Base-by-base conservation (phyloP, 2,888 invertebrate genomes). In the Morpho deidamia region DNA sequence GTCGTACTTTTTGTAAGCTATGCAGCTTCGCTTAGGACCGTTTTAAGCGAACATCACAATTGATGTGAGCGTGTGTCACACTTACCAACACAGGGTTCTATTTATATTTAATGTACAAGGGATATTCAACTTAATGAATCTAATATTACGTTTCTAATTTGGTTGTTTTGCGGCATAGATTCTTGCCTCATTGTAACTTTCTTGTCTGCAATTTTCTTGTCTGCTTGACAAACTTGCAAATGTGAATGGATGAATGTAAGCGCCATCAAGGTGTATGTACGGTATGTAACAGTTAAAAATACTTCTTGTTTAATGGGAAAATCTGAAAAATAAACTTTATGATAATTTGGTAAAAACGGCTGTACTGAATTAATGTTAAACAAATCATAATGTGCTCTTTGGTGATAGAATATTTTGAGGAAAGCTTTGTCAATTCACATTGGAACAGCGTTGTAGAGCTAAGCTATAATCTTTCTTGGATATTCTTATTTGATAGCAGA, bases 251-350 rank as follows among this genome's bases (percentile, higher is more conserved):
- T 71, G 69, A 74, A 73, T 74, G 73, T 70, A 67, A 71, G 70
- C 67, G 68, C 70, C 74, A 78, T 78, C 76, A 75, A 78, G 75
- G n/a, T n/a, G n/a, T n/a, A n/a, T n/a, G n/a, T n/a, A 76, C 76
- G 71, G 74, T 75, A 72, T 77, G 71, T 78, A 74, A 72, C 69
- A 71, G 70, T 68, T 68, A 70, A 72, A 69, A 71, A 68, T 72
- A 73, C 67, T 72, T 77, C 71, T 78, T 23, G 2, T 23, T 1
- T 23, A 23, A 23, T 23, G 23, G n/a, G 4, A 23, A 23, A 1
- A 23, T 23, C 5, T 23, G 23, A 23, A 23, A 23, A 14, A 23
- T 5, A 23, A 23, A 3, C 5, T 23, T 3, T 23, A 23, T 23
- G 23, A 23, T 23, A 5, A 3, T 5, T 5, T 23, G 5, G 23